Percentiles rank a stretch among this genome's conserved stretches.
Conservation (phyloP, 2,797 vertebrate genomes). For the Anguilla megastoma region DNA sequence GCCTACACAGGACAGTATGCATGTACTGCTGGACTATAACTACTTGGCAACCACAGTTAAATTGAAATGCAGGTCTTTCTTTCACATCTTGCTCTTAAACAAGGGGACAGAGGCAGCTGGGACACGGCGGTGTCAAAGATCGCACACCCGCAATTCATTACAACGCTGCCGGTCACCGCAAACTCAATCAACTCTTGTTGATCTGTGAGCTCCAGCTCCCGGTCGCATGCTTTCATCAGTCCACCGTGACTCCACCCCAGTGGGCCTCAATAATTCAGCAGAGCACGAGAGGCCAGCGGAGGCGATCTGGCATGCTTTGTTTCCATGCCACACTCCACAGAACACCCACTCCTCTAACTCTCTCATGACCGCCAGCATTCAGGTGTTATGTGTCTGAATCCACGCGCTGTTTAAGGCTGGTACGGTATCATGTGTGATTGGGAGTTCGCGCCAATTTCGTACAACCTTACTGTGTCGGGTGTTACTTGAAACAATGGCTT, state of each 20-base stretch:
- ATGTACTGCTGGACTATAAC: not conserved
- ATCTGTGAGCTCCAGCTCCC: slow-evolving; percentile 61
- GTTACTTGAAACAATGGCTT: slow-evolving; percentile 35
- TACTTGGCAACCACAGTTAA: not conserved
- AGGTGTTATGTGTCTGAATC: not conserved
- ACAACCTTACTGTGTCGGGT: not conserved
- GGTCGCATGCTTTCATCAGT: slow-evolving; percentile 68
- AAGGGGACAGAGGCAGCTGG: not conserved
- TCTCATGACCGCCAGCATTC: not conserved
- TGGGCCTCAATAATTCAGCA: slow-evolving; percentile 8
- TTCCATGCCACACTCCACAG: slow-evolving; percentile 2
- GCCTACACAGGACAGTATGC: no score
- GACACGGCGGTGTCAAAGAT: slow-evolving; percentile 43
- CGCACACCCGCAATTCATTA: slow-evolving; percentile 60
- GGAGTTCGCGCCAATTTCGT: not conserved
- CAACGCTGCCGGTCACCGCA: slow-evolving; percentile 45
- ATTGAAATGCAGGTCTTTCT: not conserved
- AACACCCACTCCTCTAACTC: not conserved
- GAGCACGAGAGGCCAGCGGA: slow-evolving; percentile 10
- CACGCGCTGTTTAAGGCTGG: not conserved
- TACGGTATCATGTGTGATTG: not conserved
- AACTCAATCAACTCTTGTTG: slow-evolving; percentile 62
- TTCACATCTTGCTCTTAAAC: not conserved
- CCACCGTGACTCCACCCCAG: slow-evolving; percentile 59
- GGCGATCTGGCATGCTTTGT: slow-evolving; percentile 8